These are phyloP conservation scores for Rhyacophila evoluta DNA, from an alignment of 2,888 invertebrate species.

Conservation along the genomic window DNA sequence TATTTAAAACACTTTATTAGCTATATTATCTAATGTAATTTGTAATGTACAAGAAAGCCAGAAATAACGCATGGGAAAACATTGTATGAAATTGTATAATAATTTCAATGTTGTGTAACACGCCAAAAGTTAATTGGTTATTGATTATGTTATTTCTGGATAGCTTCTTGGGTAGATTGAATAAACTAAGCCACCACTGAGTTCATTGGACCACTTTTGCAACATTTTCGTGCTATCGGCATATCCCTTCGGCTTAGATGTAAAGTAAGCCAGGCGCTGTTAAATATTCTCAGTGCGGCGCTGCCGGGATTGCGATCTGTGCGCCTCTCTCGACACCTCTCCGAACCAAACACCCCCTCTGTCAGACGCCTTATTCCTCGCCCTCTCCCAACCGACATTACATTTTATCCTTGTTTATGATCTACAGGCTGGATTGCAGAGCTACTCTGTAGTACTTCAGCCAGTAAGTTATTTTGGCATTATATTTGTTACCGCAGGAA, in stretches of 20 bases:
- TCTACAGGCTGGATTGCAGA: slow-evolving; percentile 43
- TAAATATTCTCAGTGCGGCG: slow-evolving; percentile 22
- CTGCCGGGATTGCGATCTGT: slow-evolving; percentile 19
- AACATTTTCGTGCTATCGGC: slow-evolving; percentile 24
- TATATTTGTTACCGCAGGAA: slow-evolving; percentile 5
- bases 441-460: slow-evolving; percentile 31
- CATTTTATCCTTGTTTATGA: slow-evolving; percentile 47
- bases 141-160: no score
- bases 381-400: slow-evolving; percentile 25
- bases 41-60: no score
- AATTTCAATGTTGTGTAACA: no score
- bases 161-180: neutral
- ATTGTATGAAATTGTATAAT: no score
- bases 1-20: no score
- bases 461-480: slow-evolving; percentile 38
- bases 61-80: no score
- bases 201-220: neutral
- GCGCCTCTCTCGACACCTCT: slow-evolving; percentile 31
- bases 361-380: neutral
- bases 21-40: no score
- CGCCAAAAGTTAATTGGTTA: no score
- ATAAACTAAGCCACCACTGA: neutral
- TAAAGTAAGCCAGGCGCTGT: slow-evolving; percentile 14
- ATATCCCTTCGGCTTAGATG: slow-evolving; percentile 22
- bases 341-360: slow-evolving; percentile 11